Percentiles rank a stretch among this genome's conserved stretches.
Evolutionary conservation across 2,888 invertebrate species (phyloP).

Genomic region (Eilema caniola): DNA sequence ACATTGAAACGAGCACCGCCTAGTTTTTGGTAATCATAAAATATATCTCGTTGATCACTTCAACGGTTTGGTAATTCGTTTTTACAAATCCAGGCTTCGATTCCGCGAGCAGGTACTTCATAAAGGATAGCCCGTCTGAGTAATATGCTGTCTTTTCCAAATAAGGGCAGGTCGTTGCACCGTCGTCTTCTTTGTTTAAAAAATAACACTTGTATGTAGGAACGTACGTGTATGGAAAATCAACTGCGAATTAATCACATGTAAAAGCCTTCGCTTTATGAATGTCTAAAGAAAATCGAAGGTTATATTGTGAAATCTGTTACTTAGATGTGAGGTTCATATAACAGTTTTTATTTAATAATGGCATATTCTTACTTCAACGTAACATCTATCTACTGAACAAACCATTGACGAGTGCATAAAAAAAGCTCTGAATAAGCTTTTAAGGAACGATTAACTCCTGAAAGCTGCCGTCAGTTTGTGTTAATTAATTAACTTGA

Average conservation of each 20-base stretch:
- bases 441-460: conserved; percentile 33
- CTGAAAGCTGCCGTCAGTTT: conserved; percentile 31
- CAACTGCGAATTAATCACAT: conserved; percentile 69
- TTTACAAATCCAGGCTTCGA: conserved; percentile 20
- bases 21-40: conserved; percentile 16
- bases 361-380: background rate
- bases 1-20: conserved; percentile 14
- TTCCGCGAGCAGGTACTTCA: conserved; percentile 41
- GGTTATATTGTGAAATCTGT: conserved; percentile 34
- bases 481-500: conserved; percentile 35
- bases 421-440: conserved; percentile 15
- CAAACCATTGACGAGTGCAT: too few species aligned
- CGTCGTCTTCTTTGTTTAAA: conserved; percentile 77
- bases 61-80: conserved; percentile 14
- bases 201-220: conserved; percentile 67
- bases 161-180: conserved; percentile 82
- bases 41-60: conserved; percentile 9
- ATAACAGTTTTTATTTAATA: background rate
- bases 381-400: background rate
- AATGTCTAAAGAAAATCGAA: conserved; percentile 41
- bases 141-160: conserved; percentile 73
- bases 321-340: background rate
- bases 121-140: conserved; percentile 55
- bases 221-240: conserved; percentile 74
- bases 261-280: conserved; percentile 61